Base-by-base conservation (phyloP, 2,888 invertebrate genomes). In the Acronicta leporina region DNA sequence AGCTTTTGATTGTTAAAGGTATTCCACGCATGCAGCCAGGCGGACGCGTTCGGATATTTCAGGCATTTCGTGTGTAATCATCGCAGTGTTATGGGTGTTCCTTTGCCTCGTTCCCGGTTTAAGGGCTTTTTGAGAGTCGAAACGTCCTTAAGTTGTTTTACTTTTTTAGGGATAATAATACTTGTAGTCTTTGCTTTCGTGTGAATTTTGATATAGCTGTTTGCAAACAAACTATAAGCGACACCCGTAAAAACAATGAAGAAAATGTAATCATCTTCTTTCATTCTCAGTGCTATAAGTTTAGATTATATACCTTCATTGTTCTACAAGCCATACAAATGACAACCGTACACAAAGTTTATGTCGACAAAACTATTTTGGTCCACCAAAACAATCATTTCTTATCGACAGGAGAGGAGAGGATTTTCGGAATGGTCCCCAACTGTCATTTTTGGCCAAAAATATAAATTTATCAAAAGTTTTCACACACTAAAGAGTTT, bases 11-110 rank as follows among this genome's bases (percentile, higher is more conserved):
- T 84, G 87, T 87, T 81, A 85, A 77, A 87, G 83, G 89, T 88
- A 93, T 94, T 92, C 94, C 85, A 83, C 81, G 90, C 93, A 92
- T 92, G 91, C 89, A 80, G 91, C 86, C 90, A 75, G 82, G 89
- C 91, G 78, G 84, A 81, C 78, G 85, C 85, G 87, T 86, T 91
- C 85, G 86, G 77, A 89, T 89, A 92, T 94, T 89, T 89, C 79
- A 90, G 87, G 87, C 85, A 93, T 94, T 89, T 86, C 73, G 83
- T 75, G 66, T 77, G 73, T 77, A 75, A 80, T 78, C 68, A 68
- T 58, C 50, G 68, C 47, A 59, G 55, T 74, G 68, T 68, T 75
- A 63, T 72, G 80, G 75, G 74, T 74, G 80, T 75, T 74, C 74
- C 69, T 74, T 68, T 66, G 59, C 57, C 63, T 75, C 64, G 69